These are phyloP conservation scores for Seriola quinqueradiata DNA, from an alignment of 2,113 vertebrate species.

Conservation along the genomic window DNA sequence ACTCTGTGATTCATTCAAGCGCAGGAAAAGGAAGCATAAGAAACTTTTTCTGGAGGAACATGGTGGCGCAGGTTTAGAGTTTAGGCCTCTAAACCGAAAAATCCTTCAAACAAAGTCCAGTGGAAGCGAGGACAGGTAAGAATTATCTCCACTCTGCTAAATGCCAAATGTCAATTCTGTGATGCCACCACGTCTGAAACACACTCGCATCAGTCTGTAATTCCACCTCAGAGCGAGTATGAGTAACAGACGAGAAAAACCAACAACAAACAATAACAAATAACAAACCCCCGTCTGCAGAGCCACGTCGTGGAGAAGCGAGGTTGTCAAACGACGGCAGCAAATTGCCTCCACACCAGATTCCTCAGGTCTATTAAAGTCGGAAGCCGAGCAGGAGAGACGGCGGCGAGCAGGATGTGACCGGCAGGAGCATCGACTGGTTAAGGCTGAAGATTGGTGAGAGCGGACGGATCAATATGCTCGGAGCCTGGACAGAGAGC, in stretches of 20 bases:
- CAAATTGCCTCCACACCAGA: conserved; percentile 66
- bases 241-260: conserved; percentile 14
- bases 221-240: conserved; percentile 28
- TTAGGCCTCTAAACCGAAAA: conserved; percentile 1
- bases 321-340: conserved; percentile 44
- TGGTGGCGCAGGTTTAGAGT: not conserved
- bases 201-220: conserved; percentile 33
- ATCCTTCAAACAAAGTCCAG: not conserved
- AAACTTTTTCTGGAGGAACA: conserved; percentile 10
- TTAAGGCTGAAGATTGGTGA: conserved; percentile 73
- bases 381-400: conserved; percentile 52
- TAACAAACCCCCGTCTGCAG: conserved; percentile 36
- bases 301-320: conserved; percentile 21
- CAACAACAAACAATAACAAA: conserved; percentile 54
- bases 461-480: conserved; percentile 60
- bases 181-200: conserved; percentile 36
- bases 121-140: not conserved
- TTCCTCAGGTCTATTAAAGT: conserved; percentile 75
- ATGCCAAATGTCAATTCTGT: conserved; percentile 64
- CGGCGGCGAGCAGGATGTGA: conserved; percentile 68
- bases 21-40: not conserved
- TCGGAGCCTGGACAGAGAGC: conserved; percentile 49
- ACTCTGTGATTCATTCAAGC: not conserved
- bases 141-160: conserved; percentile 54
- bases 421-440: conserved; percentile 63